Percentiles rank a stretch among this genome's conserved stretches.
Evolutionary conservation across 2,113 vertebrate genomes (phyloP).

Genomic region (Cynoglossus semilaevis): DNA sequence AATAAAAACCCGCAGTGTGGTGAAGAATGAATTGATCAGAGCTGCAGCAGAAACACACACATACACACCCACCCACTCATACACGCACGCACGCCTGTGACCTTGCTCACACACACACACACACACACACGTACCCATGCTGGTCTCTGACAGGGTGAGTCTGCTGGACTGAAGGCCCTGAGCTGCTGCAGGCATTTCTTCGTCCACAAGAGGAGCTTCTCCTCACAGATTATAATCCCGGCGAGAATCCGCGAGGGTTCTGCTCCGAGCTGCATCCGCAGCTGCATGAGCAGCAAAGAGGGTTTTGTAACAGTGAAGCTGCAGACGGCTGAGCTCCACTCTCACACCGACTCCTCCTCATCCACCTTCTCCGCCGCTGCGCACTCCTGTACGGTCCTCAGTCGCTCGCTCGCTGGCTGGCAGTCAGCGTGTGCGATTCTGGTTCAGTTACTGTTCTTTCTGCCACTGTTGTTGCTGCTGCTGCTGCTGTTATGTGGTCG

Average conservation of each 20-base stretch:
- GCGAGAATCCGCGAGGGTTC: too few species aligned
- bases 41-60: conserved; percentile 22
- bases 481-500: conserved; percentile 10
- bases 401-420: conserved; percentile 43
- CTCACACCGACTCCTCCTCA: too few species aligned
- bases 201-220: conserved; percentile 4
- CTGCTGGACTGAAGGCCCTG: conserved; percentile 72
- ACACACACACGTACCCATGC: conserved; percentile 67
- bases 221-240: too few species aligned
- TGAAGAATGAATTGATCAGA: not conserved
- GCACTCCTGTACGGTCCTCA: conserved; percentile 20
- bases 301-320: too few species aligned
- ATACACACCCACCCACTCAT: conserved; percentile 27
- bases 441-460: conserved; percentile 15
- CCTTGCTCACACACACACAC: conserved; percentile 66
- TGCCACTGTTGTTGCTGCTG: conserved; percentile 21
- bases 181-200: conserved; percentile 64
- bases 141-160: conserved; percentile 71
- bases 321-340: conserved; percentile 20
- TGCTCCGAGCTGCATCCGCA: too few species aligned
- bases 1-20: not conserved
- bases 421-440: conserved; percentile 16
- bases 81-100: conserved; percentile 60
- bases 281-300: too few species aligned
- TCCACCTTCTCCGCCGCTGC: conserved; percentile 14